Conservation (phyloP, 1,140 invertebrate genomes). For the Trichonephila clavata region DNA sequence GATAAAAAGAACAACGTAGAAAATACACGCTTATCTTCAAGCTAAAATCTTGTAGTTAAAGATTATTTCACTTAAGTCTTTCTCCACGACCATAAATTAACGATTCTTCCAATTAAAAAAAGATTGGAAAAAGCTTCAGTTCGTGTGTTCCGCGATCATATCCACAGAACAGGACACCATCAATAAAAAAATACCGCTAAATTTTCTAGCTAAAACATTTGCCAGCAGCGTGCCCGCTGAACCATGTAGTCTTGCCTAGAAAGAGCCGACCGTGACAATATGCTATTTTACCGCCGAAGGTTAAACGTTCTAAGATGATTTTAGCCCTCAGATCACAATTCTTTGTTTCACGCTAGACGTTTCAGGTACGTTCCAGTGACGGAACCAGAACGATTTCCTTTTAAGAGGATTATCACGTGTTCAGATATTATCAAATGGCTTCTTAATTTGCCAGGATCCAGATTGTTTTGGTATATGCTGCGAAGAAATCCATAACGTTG, state of each 20-base stretch:
- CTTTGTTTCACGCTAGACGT: neutral
- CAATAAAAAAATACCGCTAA: neutral
- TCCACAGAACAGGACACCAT: neutral
- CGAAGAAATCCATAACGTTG: no score
- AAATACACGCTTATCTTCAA: no score
- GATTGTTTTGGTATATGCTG: neutral
- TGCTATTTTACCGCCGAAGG: neutral
- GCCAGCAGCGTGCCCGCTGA: neutral
- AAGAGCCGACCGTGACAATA: constrained; percentile 45
- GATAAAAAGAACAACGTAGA: no score
- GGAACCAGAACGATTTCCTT: neutral
- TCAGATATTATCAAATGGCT: neutral
- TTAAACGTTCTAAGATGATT: neutral
- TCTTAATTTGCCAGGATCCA: neutral
- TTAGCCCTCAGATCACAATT: neutral
- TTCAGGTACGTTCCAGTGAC: neutral
- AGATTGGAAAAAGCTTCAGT: neutral
- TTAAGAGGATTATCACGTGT: neutral
- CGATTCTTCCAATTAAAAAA: neutral
- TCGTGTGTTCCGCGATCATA: neutral
- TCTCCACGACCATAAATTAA: neutral
- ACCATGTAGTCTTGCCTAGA: constrained; percentile 12
- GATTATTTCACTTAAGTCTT: neutral
- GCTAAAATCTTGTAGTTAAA: no score
- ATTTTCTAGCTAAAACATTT: neutral